Evolutionary conservation across 1,140 invertebrate genomes (phyloP), one percentile per base, ranked within the genome.

Genomic region (Manduca sexta): DNA sequence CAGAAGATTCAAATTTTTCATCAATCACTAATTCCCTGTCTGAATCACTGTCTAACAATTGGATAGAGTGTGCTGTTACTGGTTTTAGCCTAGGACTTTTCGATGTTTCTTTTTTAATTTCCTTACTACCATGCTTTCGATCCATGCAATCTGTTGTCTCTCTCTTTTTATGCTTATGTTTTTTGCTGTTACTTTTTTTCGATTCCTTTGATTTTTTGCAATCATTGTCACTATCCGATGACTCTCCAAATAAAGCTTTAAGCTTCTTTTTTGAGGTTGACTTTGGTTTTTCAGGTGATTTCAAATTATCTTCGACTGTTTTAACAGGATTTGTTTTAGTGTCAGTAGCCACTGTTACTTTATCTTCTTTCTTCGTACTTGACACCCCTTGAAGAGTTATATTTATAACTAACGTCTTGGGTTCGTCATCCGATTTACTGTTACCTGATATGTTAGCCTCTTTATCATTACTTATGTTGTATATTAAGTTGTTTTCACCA

Each of bases 211-310:
- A 31, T 40, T 51, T 57, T 45, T 42, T 21, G 39, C 44, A 38
- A 46, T 52, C 49, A 10, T 14, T 18, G 8, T 57, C 55, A 34
- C 78, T 81, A 4, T 84, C 84, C 8, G 83, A 85, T n/a, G 83
- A 85, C 47, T 86, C 84, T 2, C 86, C 86, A 69, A 87, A 87
- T 12, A 87, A 58, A 39, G 69, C 84, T 64, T 84, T 77, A 15
- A 86, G 74, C 75, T 86, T 87, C 68, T 84, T 64, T 71, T 86
- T 88, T 39, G 70, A 64, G 40, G 58, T 66, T 18, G 68, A 57
- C 44, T 68, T 71, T 14, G 49, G 44, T 51, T 70, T 74, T 17
- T 45, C 33, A n/a, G 43, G 31, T 17, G 43, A 45, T 18, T 34
- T 34, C 6, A 34, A 30, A 18, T 35, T 16, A 56, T 35, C 18